Evolutionary conservation across 2,888 invertebrate genomes (phyloP), one percentile per base, ranked within the genome.

Genomic region (Encarsia formosa): DNA sequence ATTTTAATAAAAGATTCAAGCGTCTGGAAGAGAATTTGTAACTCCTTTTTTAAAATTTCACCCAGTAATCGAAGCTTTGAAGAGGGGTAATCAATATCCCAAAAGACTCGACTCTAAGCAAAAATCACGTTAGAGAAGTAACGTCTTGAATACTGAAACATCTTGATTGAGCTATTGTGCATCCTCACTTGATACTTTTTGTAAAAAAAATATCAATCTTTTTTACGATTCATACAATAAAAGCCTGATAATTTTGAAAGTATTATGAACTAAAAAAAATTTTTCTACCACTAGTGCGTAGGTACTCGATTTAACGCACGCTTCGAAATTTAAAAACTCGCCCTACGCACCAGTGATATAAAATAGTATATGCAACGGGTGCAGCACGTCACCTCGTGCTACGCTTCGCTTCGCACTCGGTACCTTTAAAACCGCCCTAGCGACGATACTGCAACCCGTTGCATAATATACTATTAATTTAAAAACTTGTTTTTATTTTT

Each of bases 101-200:
- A 38, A 37, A 42, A 37, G 41, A 38, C 5, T 32, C 46, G 35
- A 54, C 66, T 65, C 65, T 63, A 66, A 65, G 64, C 64, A 64
- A 68, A 68, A 69, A 70, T 69, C 68, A 68, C 68, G 70, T 68
- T 65, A 66, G 63, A 62, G 65, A 61, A 61, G 64, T 49, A 60
- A 61, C 62, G 52, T 50, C 46, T 45, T 58, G 65, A 69, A 70
- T 71, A 68, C 63, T 58, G 61, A 69, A 67, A 60, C 61, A 57
- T 61, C 60, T 59, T 73, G 70, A 72, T 72, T 72, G 71, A 67
- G 62, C 71, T 51, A 73, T 73, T 72, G 73, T 72, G 63, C 65
- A 57, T 58, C 60, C 47, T 49, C 57, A 49, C 45, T 55, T 60
- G 56, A n/a, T 54, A 56, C 42, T 49, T 35, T 61, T 62, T 59